Evolutionary conservation across 2,113 vertebrate genomes (phyloP).

Genomic region (Scytalopus superciliaris): DNA sequence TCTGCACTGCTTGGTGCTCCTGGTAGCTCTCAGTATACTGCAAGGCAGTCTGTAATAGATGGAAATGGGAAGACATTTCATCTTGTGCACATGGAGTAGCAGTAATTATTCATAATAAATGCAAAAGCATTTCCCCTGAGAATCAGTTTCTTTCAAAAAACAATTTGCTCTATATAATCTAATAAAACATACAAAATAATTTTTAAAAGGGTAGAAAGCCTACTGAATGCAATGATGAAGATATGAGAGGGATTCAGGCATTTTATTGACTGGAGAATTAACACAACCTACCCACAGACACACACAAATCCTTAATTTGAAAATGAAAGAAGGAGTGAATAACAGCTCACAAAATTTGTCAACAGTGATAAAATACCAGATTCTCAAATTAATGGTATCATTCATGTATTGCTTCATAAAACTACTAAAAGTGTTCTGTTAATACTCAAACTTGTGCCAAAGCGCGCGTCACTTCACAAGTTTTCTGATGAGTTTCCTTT

Average conservation of each 20-base stretch:
- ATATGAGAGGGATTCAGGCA: not conserved
- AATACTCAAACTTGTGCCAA: not conserved
- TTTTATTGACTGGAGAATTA: not conserved
- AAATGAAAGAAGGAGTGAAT: not conserved
- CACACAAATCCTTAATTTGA: not conserved
- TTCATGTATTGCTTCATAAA: not conserved
- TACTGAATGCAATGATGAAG: not conserved
- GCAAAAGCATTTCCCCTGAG: not conserved
- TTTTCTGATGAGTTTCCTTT: not conserved
- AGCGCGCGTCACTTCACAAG: rapidly evolving
- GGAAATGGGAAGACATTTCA: not conserved
- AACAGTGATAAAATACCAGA: not conserved
- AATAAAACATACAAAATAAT: not conserved
- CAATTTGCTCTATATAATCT: not conserved
- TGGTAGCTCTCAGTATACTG: not conserved
- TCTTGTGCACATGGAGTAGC: not conserved
- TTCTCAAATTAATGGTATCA: not conserved
- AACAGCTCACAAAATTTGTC: not conserved
- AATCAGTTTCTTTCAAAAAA: not conserved
- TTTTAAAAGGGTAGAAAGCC: not conserved
- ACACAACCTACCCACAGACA: not conserved
- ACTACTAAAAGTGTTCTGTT: not conserved
- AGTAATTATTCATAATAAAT: not conserved
- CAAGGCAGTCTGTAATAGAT: rapidly evolving
- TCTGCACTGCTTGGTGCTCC: rapidly evolving